Evolutionary conservation across 2,888 invertebrate species (phyloP).

Genomic region (Chironomus riparius): DNA sequence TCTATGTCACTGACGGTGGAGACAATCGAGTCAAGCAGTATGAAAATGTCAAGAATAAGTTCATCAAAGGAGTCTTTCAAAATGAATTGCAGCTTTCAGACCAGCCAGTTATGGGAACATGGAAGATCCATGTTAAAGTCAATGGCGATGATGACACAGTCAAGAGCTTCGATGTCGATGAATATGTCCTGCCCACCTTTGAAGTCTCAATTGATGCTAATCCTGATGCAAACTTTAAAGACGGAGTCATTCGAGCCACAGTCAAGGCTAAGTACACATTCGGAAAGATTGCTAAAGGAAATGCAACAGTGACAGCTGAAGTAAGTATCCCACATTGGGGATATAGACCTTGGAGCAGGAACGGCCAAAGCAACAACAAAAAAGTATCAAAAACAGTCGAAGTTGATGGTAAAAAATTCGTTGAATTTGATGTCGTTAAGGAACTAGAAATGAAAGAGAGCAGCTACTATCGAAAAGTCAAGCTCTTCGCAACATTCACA

Average conservation of each 20-base stretch:
- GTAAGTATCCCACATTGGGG: conserved; percentile 40
- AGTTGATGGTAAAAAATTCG: conserved; percentile 54
- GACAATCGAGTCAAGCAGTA: conserved; percentile 73
- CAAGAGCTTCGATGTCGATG: conserved; percentile 59
- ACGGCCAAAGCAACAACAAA: conserved; percentile 45
- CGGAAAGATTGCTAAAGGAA: conserved; percentile 78
- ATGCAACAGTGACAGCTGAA: conserved; percentile 77
- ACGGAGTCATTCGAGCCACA: conserved; percentile 66
- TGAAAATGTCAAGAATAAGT: conserved; percentile 47
- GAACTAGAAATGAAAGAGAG: conserved; percentile 74
- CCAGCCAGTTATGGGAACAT: conserved; percentile 71
- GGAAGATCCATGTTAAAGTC: conserved; percentile 63
- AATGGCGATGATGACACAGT: conserved; percentile 37
- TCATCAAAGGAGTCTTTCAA: conserved; percentile 61
- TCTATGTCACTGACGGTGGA: conserved; percentile 46
- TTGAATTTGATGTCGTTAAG: conserved; percentile 67
- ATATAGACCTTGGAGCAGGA: conserved; percentile 52
- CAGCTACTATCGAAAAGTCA: conserved; percentile 68
- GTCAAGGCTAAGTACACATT: conserved; percentile 77
- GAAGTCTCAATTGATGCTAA: conserved; percentile 77
- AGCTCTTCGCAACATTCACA: conserved; percentile 80
- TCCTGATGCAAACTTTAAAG: conserved; percentile 70
- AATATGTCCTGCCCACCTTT: conserved; percentile 90
- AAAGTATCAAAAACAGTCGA: conserved; percentile 62
- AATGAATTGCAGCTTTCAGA: conserved; percentile 62